Percentiles rank a stretch among this genome's conserved stretches.
These are phyloP conservation scores for Formica exsecta DNA, from an alignment of 1,140 invertebrate genomes.

Conservation along the genomic window DNA sequence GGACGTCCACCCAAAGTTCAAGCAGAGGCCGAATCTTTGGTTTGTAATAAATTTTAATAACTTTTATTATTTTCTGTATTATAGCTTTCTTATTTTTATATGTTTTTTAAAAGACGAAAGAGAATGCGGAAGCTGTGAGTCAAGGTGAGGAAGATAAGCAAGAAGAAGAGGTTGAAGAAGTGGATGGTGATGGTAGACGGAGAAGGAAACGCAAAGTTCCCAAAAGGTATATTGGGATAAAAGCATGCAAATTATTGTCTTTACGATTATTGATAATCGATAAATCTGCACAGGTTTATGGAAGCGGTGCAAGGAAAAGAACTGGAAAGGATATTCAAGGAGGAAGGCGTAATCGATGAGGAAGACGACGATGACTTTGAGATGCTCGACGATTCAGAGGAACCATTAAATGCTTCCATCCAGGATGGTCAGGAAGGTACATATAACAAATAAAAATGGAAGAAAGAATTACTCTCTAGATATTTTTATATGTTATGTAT, in stretches of 20 bases:
- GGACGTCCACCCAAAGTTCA: slow-evolving; percentile 89
- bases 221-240: slow-evolving; percentile 81
- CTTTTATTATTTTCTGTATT: slow-evolving; percentile 10
- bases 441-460: not conserved
- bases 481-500: not conserved
- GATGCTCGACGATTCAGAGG: slow-evolving; percentile 71
- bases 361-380: slow-evolving; percentile 84
- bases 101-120: slow-evolving; percentile 71
- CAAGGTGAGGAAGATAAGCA: slow-evolving; percentile 85
- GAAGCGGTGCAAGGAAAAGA: slow-evolving; percentile 92
- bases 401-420: slow-evolving; percentile 69
- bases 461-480: not conserved
- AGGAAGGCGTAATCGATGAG: slow-evolving; percentile 91
- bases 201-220: slow-evolving; percentile 89
- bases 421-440: slow-evolving; percentile 83
- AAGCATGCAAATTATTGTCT: not conserved
- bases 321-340: slow-evolving; percentile 90
- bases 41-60: slow-evolving; percentile 68
- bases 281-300: slow-evolving; percentile 86
- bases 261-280: slow-evolving; percentile 30
- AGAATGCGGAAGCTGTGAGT: slow-evolving; percentile 78
- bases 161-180: slow-evolving; percentile 84
- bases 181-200: slow-evolving; percentile 88
- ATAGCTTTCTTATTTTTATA: slow-evolving; percentile 53
- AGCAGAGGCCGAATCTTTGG: slow-evolving; percentile 82